Evolutionary conservation across 92 coral and sea anemone genomes (phyloP), one percentile per base, ranked within the genome.

Genomic region (Parazoanthus atlanticus): DNA sequence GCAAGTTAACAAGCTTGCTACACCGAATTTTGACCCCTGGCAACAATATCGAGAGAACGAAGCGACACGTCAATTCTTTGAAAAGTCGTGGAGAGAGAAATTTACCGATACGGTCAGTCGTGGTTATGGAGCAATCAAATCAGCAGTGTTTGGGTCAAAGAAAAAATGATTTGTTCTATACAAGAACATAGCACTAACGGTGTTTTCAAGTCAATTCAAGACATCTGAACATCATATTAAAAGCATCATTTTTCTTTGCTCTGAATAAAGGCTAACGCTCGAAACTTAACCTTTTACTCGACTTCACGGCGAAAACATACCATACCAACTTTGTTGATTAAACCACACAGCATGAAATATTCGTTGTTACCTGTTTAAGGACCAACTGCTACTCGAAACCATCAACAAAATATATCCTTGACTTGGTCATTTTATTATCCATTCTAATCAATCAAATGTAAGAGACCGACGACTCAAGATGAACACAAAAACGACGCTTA

Each of bases 1-100:
- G 30, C 71, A 90, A 38, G 71, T 90, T 66, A 90, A 90, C 66
- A 61, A 46, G 25, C 88, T 85, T 80, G 89, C 66, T 23, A 86
- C 25, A 75, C 81, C 92, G 70, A 81, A 78, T n/a, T 90, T 34
- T 65, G 92, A 90, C 69, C 89, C 92, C 12, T 90, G 89, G 92
- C 74, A 76, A 89, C 6, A 66, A 6, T 89, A 89, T 74, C 75
- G 92, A 64, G 89, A 90, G 79, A 90, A 90, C 92, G 89, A 85
- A 79, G 74, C 64, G 56, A 89, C 92, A 10, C 85, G 89, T 43
- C 74, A 23, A 65, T 89, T 89, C 80, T 56, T 89, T 47, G 19
- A 76, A 54, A 46, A 75, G 31, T 17, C 70, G 21, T 86, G 77
- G 34, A 12, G 17, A 76, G 91, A 34, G 36, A 54, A 67, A 40